A percentile compares a stretch with the other conserved stretches of the same genome.
Conservation (phyloP, 1,140 invertebrate genomes). For the Drosophila pectinifera region DNA sequence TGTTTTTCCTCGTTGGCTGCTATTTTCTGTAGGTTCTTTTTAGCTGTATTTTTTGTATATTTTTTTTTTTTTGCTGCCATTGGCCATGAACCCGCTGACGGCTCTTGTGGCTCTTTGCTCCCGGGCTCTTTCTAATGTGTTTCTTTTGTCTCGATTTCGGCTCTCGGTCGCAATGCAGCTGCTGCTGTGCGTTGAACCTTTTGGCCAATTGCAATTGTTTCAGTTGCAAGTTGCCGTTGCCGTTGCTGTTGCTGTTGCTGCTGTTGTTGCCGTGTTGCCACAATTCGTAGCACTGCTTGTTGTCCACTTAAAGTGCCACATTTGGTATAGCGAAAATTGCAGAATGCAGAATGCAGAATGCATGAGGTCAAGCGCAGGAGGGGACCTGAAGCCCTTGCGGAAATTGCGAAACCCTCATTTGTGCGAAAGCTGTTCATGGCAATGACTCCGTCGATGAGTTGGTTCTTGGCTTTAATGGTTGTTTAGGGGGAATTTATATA, state of each 20-base stretch:
- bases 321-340: slow-evolving; percentile 68
- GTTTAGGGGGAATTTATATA: slow-evolving; percentile 50
- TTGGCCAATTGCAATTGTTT: slow-evolving; percentile 62
- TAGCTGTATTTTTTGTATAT: not conserved
- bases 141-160: slow-evolving; percentile 73
- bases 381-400: slow-evolving; percentile 13
- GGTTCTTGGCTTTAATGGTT: slow-evolving; percentile 46
- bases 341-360: slow-evolving; percentile 41
- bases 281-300: slow-evolving; percentile 61
- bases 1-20: slow-evolving; percentile 64
- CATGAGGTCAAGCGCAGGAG: slow-evolving; percentile 44
- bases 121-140: slow-evolving; percentile 66
- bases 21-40: slow-evolving; percentile 5
- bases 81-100: slow-evolving; percentile 61
- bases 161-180: slow-evolving; percentile 60
- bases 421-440: slow-evolving; percentile 42
- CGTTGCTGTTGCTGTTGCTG: too few relatives aligned
- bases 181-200: slow-evolving; percentile 69
- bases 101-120: slow-evolving; percentile 47
- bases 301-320: slow-evolving; percentile 71
- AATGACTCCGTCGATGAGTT: slow-evolving; percentile 45
- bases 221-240: slow-evolving; percentile 50
- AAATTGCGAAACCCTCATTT: slow-evolving; percentile 50
- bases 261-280: too few relatives aligned
- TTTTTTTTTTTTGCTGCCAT: slow-evolving; percentile 28